Conservation (phyloP, 1,140 invertebrate species). For the Pomacea maculata region DNA sequence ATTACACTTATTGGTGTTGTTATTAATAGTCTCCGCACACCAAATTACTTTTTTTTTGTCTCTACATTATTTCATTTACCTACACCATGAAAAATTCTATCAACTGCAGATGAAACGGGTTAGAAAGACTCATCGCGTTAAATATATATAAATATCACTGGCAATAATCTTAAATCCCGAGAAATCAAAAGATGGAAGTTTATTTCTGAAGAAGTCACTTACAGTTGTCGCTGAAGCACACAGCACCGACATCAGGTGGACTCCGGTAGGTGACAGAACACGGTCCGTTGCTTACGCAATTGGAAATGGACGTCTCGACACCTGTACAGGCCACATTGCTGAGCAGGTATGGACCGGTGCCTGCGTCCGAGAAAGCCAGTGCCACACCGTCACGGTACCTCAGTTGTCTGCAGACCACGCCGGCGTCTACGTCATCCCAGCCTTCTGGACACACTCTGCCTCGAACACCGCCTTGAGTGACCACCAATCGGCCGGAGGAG, state of each 20-base stretch:
- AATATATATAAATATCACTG: too few relatives aligned
- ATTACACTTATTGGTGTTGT: too few relatives aligned
- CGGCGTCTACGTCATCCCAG: too few relatives aligned
- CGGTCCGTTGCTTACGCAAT: slow-evolving; percentile 32
- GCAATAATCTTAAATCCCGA: too few relatives aligned
- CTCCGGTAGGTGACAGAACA: slow-evolving; percentile 22
- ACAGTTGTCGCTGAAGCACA: slow-evolving; percentile 39
- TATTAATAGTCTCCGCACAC: too few relatives aligned
- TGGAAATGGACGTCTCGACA: slow-evolving; percentile 32
- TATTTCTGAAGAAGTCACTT: background rate
- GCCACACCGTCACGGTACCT: slow-evolving; percentile 35
- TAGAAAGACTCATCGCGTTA: too few relatives aligned
- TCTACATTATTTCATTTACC: background rate
- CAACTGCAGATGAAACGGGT: background rate
- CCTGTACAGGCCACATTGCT: slow-evolving; percentile 36
- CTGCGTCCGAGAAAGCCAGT: slow-evolving; percentile 24
- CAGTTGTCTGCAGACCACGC: too few relatives aligned
- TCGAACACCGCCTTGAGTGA: too few relatives aligned
- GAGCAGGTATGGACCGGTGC: slow-evolving; percentile 36
- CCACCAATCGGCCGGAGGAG: too few relatives aligned
- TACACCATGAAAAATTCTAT: background rate
- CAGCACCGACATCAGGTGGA: slow-evolving; percentile 28
- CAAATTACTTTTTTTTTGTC: background rate
- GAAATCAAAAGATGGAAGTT: too few relatives aligned
- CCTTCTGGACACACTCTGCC: too few relatives aligned